phyloP scores from a whole-genome alignment of 2,888 invertebrate species.

The Emmelina monodactyla region DNA sequence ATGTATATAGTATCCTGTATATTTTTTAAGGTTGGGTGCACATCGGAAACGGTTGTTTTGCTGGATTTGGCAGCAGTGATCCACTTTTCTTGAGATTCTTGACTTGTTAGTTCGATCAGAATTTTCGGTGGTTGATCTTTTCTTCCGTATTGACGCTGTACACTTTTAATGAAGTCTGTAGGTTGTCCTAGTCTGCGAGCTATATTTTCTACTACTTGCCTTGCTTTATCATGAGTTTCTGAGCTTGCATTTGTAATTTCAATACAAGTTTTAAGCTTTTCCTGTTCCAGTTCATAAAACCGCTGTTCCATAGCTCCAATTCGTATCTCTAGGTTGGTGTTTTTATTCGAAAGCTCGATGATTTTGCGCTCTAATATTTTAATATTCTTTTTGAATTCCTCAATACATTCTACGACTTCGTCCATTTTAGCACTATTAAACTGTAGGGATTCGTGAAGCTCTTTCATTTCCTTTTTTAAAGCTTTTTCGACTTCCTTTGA shows the following conservation, averaged over 20 bases:
- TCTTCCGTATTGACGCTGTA: neutral
- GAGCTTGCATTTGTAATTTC: slow-evolving; percentile 9
- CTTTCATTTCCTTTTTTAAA: slow-evolving; percentile 1
- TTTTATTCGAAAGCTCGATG: slow-evolving; percentile 2
- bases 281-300: slow-evolving; percentile 13
- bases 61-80: neutral
- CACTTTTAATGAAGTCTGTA: neutral
- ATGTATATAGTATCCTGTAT: neutral
- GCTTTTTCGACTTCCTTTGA: slow-evolving; percentile 2
- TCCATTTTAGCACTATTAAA: slow-evolving; percentile 2
- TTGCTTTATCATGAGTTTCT: neutral
- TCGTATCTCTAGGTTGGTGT: slow-evolving; percentile 5
- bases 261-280: slow-evolving; percentile 4
- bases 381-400: neutral
- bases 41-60: neutral
- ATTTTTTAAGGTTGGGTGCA: neutral
- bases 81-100: neutral
- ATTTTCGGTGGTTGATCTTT: no score
- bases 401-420: neutral
- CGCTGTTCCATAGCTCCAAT: slow-evolving; percentile 13
- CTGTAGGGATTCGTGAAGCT: neutral
- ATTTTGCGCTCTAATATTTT: slow-evolving; percentile 1
- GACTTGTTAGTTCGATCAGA: neutral
- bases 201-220: neutral
- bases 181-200: slow-evolving; percentile 1